These are phyloP conservation scores for Panulirus ornatus DNA, from an alignment of 1,140 invertebrate genomes.

Conservation along the genomic window DNA sequence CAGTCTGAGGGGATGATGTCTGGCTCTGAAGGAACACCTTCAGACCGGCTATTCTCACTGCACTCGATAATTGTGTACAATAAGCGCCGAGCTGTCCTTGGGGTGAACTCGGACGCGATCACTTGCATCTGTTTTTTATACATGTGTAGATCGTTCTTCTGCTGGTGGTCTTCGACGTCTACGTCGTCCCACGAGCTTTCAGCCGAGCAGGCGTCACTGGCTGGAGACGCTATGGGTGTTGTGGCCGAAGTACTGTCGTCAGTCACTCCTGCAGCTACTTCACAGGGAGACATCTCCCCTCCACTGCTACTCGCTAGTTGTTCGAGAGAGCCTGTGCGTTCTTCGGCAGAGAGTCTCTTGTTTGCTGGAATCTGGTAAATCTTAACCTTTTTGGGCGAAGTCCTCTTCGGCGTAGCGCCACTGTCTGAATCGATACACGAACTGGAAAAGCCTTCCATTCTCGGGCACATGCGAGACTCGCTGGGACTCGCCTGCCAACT, in stretches of 20 bases:
- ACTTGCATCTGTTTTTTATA: slow-evolving; percentile 46
- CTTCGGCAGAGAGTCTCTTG: background rate
- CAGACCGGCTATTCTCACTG: slow-evolving; percentile 73
- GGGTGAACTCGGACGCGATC: slow-evolving; percentile 49
- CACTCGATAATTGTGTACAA: slow-evolving; percentile 74
- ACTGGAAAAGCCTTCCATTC: background rate
- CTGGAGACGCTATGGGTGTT: slow-evolving; percentile 21
- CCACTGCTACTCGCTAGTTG: background rate
- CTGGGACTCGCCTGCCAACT: slow-evolving; percentile 13
- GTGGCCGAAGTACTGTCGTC: background rate
- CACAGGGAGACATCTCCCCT: background rate
- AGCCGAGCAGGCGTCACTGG: slow-evolving; percentile 58
- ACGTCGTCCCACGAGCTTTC: slow-evolving; percentile 72
- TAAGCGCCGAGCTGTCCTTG: slow-evolving; percentile 58
- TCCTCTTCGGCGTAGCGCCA: background rate
- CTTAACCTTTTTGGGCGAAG: background rate
- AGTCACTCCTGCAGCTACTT: background rate
- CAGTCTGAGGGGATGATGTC: slow-evolving; percentile 74
- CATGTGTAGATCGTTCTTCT: slow-evolving; percentile 24
- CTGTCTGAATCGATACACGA: background rate
- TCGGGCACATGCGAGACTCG: background rate
- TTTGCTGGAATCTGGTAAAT: background rate
- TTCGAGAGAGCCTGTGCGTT: background rate
- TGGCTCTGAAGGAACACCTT: slow-evolving; percentile 66
- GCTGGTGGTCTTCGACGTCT: slow-evolving; percentile 31